A percentile compares a stretch with the other conserved stretches of the same genome.
Evolutionary conservation across 1,140 invertebrate species (phyloP).

Genomic region (Saccostrea glomerata): DNA sequence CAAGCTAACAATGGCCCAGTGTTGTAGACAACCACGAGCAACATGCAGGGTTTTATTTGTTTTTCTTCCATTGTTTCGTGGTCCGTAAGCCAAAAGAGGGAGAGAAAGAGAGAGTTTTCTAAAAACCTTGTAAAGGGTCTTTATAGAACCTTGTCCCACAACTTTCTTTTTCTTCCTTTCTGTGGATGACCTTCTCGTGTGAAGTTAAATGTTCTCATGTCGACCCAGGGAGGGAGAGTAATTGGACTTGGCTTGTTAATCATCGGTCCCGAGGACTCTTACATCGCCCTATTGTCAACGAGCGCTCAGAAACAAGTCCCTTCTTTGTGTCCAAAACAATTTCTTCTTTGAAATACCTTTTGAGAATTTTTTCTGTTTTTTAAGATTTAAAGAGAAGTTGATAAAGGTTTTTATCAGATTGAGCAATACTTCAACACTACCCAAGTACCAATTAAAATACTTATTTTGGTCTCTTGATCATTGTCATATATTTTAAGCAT

Average conservation of each 20-base stretch:
- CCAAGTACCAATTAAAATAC: not conserved
- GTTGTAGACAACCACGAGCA: not conserved
- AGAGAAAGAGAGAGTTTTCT: not conserved
- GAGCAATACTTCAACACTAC: not conserved
- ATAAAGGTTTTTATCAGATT: not conserved
- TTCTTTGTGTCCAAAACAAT: not conserved
- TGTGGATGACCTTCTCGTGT: not conserved
- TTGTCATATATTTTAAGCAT: no score
- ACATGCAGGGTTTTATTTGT: not conserved
- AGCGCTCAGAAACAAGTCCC: not conserved
- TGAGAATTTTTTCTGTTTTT: not conserved
- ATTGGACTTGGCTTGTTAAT: not conserved
- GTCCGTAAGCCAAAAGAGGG: not conserved
- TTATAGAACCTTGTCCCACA: not conserved
- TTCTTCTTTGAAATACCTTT: not conserved
- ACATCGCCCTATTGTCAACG: not conserved
- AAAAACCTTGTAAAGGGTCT: not conserved
- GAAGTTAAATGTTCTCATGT: not conserved
- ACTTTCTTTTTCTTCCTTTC: conserved; percentile 2
- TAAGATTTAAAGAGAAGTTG: conserved; percentile 7
- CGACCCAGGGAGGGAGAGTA: not conserved
- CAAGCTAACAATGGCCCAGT: not conserved
- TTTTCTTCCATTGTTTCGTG: not conserved
- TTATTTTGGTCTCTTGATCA: not conserved
- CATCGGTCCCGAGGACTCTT: not conserved